Percentiles rank a stretch among this genome's conserved stretches.
phyloP scores from a whole-genome alignment of 1,140 invertebrate genomes.

The Phymastichus coffea region DNA sequence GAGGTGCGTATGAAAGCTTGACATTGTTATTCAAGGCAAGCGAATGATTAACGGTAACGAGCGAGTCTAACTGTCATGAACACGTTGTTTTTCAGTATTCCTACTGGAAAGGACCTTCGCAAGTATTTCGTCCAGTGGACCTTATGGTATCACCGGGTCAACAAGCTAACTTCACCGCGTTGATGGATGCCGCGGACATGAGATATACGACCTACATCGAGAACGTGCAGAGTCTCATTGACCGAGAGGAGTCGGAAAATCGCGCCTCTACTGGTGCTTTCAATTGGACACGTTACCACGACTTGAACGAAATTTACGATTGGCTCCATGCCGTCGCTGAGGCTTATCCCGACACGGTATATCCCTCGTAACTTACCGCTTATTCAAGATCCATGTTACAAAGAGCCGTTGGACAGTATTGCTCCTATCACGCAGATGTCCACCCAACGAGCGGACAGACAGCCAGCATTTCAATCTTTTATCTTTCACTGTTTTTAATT shows the following conservation, averaged over 20 bases:
- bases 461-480: no score
- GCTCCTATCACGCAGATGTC: no score
- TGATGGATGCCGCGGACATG: slow-evolving; percentile 31
- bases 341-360: slow-evolving; percentile 51
- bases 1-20: slow-evolving; percentile 23
- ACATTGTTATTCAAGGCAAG: no score
- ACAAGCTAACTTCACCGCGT: slow-evolving; percentile 33
- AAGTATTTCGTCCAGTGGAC: slow-evolving; percentile 32
- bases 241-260: slow-evolving; percentile 33
- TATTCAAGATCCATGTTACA: no score
- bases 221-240: slow-evolving; percentile 45
- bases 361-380: not conserved
- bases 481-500: no score
- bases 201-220: slow-evolving; percentile 34
- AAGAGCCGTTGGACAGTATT: no score
- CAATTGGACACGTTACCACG: slow-evolving; percentile 57
- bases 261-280: slow-evolving; percentile 17
- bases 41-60: no score
- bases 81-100: no score
- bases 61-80: no score
- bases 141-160: slow-evolving; percentile 45
- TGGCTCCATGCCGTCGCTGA: slow-evolving; percentile 52
- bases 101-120: slow-evolving; percentile 40
- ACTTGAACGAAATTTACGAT: slow-evolving; percentile 55
- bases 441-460: no score